These are phyloP conservation scores for Danio albolineatus DNA, from an alignment of 2,797 vertebrate genomes.

Conservation along the genomic window DNA sequence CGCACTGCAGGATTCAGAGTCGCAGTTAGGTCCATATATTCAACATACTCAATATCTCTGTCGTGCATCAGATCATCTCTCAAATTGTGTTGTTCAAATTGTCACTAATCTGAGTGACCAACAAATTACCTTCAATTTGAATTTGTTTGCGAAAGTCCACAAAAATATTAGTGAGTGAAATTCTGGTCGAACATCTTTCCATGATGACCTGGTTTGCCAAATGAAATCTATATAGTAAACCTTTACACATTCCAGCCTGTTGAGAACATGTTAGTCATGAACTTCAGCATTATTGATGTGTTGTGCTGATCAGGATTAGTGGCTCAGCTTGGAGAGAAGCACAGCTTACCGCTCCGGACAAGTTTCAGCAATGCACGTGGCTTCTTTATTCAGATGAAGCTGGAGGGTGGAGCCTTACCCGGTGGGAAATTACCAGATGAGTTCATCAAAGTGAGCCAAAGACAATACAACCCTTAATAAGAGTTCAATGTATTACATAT, in stretches of 20 bases:
- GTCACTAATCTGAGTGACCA: too few relatives aligned
- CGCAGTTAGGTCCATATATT: too few relatives aligned
- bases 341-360: conserved; percentile 88
- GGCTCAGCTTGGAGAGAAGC: conserved; percentile 86
- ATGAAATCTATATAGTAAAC: not conserved
- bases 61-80: too few relatives aligned
- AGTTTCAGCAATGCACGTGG: conserved; percentile 93
- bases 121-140: too few relatives aligned
- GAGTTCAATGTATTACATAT: not conserved
- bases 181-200: too few relatives aligned
- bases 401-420: conserved; percentile 80
- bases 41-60: too few relatives aligned
- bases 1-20: too few relatives aligned
- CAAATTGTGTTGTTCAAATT: too few relatives aligned
- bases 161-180: too few relatives aligned
- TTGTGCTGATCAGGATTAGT: conserved; percentile 84
- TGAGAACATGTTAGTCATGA: not conserved
- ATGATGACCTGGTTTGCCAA: too few relatives aligned
- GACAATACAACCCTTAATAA: not conserved
- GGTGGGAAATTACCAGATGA: conserved; percentile 87
- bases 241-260: conserved; percentile 4
- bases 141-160: too few relatives aligned
- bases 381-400: conserved; percentile 94
- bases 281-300: not conserved
- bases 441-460: conserved; percentile 89